phyloP scores from a whole-genome alignment of 2,113 vertebrate species.

The Balaeniceps rex region DNA sequence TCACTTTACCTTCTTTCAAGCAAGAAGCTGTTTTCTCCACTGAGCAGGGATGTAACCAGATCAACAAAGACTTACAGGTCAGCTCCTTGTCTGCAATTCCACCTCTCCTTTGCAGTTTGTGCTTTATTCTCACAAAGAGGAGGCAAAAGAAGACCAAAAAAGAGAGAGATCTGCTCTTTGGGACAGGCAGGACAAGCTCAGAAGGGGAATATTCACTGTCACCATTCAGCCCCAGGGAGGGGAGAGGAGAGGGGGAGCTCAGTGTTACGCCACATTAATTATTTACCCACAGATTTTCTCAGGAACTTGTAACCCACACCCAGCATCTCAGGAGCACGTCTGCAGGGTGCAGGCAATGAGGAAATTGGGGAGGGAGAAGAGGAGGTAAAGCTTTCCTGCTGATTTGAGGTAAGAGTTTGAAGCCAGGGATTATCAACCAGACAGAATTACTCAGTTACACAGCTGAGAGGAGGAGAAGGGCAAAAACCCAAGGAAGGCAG shows the following conservation, averaged over 20 bases:
- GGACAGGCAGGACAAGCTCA: background rate
- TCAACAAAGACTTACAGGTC: constrained; percentile 32
- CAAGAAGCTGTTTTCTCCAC: background rate
- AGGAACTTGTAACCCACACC: background rate
- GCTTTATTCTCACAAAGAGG: constrained; percentile 39
- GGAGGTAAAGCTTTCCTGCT: background rate
- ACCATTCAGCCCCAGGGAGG: background rate
- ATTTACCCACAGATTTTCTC: constrained; percentile 6
- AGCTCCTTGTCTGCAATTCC: constrained; percentile 48
- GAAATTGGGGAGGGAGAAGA: background rate
- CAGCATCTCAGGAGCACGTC: background rate
- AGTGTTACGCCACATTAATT: background rate
- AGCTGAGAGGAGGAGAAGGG: background rate
- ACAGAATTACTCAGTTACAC: background rate
- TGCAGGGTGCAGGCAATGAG: background rate
- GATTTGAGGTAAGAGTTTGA: background rate
- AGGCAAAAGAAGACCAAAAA: background rate
- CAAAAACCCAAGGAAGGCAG: background rate
- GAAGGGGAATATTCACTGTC: background rate
- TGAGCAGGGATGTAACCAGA: background rate
- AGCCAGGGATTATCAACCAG: constrained; percentile 22
- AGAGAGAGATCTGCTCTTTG: background rate
- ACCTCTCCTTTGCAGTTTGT: constrained; percentile 17
- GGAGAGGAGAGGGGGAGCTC: background rate
- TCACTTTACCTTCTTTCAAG: background rate